Percentiles rank a stretch among this genome's conserved stretches.
phyloP scores from a whole-genome alignment of 64 coral and sea anemone species.

The Dendronephthya gigantea region DNA sequence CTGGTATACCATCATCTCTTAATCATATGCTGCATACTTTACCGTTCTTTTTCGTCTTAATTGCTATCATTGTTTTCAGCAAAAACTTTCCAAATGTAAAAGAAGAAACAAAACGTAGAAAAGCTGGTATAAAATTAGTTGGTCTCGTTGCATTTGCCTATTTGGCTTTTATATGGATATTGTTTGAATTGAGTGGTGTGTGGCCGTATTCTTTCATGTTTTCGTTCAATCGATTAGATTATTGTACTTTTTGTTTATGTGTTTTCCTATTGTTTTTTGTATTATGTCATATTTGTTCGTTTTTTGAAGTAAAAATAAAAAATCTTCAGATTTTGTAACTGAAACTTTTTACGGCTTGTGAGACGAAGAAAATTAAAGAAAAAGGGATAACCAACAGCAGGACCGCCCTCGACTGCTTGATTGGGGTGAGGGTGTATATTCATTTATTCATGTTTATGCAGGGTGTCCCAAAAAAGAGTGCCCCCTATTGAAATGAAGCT shows the following conservation, averaged over 20 bases:
- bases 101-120: not conserved
- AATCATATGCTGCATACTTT: not conserved
- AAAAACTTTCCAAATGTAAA: not conserved
- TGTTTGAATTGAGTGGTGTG: not conserved
- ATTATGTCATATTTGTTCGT: not conserved
- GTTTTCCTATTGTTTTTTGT: not conserved
- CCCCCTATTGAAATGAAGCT: no score
- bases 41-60: not conserved
- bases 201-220: not conserved
- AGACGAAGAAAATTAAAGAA: no score
- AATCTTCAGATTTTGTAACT: not conserved
- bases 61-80: not conserved
- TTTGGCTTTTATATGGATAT: not conserved
- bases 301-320: not conserved
- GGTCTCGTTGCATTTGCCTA: not conserved
- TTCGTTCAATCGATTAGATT: not conserved
- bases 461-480: no score
- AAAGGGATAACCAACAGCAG: no score
- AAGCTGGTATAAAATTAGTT: not conserved
- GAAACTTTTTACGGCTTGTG: no score
- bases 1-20: not conserved
- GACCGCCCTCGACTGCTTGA: no score
- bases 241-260: not conserved
- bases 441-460: no score
- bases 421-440: no score